These are phyloP conservation scores for Drosophila rubida DNA, from an alignment of 2,888 invertebrate species.

Conservation along the genomic window DNA sequence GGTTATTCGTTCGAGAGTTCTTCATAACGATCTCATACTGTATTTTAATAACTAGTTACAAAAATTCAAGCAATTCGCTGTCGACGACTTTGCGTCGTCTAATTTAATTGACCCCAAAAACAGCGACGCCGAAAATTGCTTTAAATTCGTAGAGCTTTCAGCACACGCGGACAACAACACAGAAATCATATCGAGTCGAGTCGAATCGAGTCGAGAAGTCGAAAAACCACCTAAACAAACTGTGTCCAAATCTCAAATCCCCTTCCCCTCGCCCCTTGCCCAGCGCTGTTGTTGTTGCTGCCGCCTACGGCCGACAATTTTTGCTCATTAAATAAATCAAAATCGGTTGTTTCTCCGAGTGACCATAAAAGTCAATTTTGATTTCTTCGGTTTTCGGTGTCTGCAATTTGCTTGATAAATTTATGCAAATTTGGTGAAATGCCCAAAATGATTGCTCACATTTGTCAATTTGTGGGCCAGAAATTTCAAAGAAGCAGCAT, in stretches of 20 bases:
- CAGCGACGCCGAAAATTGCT: conserved; percentile 59
- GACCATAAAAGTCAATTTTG: conserved; percentile 64
- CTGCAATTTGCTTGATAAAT: conserved; percentile 44
- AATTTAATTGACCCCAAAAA: conserved; percentile 76
- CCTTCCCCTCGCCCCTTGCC: conserved; percentile 6
- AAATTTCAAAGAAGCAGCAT: conserved; percentile 8
- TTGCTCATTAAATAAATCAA: conserved; percentile 76
- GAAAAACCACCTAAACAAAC: conserved; percentile 33
- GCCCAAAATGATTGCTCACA: conserved; percentile 29
- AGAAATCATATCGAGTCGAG: conserved; percentile 8
- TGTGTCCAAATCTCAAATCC: conserved; percentile 38
- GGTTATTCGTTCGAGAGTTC: not conserved
- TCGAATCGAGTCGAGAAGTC: not conserved
- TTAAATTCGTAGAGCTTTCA: conserved; percentile 63
- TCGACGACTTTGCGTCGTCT: conserved; percentile 36
- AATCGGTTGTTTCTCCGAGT: conserved; percentile 47
- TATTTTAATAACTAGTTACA: conserved; percentile 1
- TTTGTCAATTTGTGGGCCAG: conserved; percentile 42
- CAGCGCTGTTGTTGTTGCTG: conserved; percentile 4
- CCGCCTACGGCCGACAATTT: conserved; percentile 69
- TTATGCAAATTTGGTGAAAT: conserved; percentile 59
- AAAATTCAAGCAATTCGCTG: conserved; percentile 21
- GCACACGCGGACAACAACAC: conserved; percentile 34
- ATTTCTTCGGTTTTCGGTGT: conserved; percentile 12
- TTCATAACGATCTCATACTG: not conserved